Percentiles rank a stretch among this genome's conserved stretches.
Evolutionary conservation across 2,888 invertebrate species (phyloP).

Genomic region (Hyles lineata): DNA sequence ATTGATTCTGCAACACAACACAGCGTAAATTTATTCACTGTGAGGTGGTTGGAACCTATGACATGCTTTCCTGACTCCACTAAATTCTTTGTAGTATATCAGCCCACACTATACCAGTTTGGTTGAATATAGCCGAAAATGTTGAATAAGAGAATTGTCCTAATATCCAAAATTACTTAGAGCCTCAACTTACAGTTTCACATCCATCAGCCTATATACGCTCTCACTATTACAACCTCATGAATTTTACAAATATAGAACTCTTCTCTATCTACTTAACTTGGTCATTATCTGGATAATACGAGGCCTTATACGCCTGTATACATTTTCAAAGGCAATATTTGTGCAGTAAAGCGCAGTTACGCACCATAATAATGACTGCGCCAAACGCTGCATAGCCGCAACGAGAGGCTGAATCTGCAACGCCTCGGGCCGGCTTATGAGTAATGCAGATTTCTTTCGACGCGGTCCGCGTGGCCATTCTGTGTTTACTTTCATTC

Average conservation of each 20-base stretch:
- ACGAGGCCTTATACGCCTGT: no score
- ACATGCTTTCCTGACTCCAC: no score
- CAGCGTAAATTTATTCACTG: no score
- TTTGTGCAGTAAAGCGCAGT: neutral
- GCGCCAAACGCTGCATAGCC: slow-evolving; percentile 6
- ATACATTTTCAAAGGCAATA: neutral
- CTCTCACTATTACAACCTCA: neutral
- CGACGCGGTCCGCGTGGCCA: slow-evolving; percentile 8
- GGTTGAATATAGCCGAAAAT: no score
- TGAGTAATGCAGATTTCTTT: slow-evolving; percentile 15
- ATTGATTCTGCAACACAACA: no score
- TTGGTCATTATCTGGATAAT: no score
- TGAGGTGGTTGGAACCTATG: no score
- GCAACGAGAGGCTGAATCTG: slow-evolving; percentile 2
- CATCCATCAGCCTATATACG: neutral
- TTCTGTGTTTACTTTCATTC: neutral
- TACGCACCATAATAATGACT: slow-evolving; percentile 6
- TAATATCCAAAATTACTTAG: neutral
- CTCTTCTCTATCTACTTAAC: no score
- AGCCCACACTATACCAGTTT: no score
- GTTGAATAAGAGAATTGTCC: no score
- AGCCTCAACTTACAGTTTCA: neutral
- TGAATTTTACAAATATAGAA: no score
- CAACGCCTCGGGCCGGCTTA: neutral
- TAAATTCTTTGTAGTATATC: no score